These are phyloP conservation scores for Toxotes chatareus DNA, from an alignment of 2,113 vertebrate species.

Conservation along the genomic window DNA sequence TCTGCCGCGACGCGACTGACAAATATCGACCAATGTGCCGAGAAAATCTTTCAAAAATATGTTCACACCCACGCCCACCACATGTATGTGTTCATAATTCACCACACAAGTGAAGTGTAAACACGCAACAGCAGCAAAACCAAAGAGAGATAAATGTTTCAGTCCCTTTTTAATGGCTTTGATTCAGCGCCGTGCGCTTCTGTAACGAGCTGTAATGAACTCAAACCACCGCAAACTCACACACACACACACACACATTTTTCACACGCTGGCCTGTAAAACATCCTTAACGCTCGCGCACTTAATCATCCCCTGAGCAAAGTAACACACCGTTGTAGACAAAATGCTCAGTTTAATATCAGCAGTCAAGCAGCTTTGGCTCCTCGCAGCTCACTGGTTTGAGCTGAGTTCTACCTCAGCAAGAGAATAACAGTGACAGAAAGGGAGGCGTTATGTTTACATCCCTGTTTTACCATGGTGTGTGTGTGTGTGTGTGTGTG, in stretches of 20 bases:
- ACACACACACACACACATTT: background rate
- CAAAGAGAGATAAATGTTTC: constrained; percentile 46
- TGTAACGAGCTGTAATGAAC: constrained; percentile 30
- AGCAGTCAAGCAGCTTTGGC: constrained; percentile 17
- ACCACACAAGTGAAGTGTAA: constrained; percentile 29
- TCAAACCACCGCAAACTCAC: constrained; percentile 10
- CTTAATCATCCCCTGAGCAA: constrained; percentile 46
- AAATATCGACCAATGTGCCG: background rate
- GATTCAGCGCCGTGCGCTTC: constrained; percentile 25
- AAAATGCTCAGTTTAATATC: constrained; percentile 37
- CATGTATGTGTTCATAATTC: constrained; percentile 23
- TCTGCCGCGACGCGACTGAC: background rate
- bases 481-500: constrained; percentile 17
- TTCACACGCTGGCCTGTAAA: constrained; percentile 19
- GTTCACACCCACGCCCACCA: background rate
- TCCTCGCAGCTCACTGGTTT: constrained; percentile 38
- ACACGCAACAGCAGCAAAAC: constrained; percentile 30
- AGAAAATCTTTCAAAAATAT: background rate
- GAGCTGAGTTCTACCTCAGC: constrained; percentile 54
- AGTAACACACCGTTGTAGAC: constrained; percentile 18
- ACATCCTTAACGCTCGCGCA: background rate
- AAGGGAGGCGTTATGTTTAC: constrained; percentile 40
- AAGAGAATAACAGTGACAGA: constrained; percentile 39
- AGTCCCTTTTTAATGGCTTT: constrained; percentile 30
- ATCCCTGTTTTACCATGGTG: constrained; percentile 17